Percentiles rank a stretch among this genome's conserved stretches.
Conservation (phyloP, 2,113 vertebrate genomes). For the Amia ocellicauda region DNA sequence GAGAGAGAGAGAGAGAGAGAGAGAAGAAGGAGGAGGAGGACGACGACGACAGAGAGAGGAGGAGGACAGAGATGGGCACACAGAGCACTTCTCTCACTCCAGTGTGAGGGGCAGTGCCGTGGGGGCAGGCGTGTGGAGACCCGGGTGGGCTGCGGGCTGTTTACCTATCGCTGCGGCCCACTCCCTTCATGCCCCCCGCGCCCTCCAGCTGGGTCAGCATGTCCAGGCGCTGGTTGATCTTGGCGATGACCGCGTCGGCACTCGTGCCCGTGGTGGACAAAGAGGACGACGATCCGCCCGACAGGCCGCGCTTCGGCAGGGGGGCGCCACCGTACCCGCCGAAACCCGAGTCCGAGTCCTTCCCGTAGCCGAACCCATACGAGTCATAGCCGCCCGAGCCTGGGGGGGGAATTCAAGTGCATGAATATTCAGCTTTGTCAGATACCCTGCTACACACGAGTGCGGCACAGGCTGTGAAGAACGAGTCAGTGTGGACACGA, state of each 20-base stretch:
- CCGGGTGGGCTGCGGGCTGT: not conserved
- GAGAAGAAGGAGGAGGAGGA: not conserved
- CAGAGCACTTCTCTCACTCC: not conserved
- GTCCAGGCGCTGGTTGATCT: constrained; percentile 85
- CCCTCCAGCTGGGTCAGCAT: constrained; percentile 66
- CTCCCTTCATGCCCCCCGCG: constrained; percentile 51
- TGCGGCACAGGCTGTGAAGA: too few species aligned
- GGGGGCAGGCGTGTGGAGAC: not conserved
- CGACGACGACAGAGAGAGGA: too few species aligned
- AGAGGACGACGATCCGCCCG: constrained; percentile 39
- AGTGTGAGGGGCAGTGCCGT: constrained; percentile 21
- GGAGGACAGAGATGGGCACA: too few species aligned
- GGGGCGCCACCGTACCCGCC: constrained; percentile 29
- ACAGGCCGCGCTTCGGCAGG: constrained; percentile 59
- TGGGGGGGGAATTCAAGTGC: constrained; percentile 28
- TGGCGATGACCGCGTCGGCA: constrained; percentile 75
- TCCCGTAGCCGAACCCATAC: constrained; percentile 54
- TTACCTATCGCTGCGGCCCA: constrained; percentile 62
- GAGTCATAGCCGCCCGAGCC: constrained; percentile 58
- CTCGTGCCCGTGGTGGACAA: constrained; percentile 57
- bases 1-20: not conserved
- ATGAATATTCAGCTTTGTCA: too few species aligned
- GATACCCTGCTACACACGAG: too few species aligned
- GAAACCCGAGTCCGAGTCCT: constrained; percentile 59
- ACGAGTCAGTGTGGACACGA: too few species aligned